A percentile compares a stretch with the other conserved stretches of the same genome.
Evolutionary conservation across 2,113 vertebrate species (phyloP).

Genomic region (Triplophysa tibetana): DNA sequence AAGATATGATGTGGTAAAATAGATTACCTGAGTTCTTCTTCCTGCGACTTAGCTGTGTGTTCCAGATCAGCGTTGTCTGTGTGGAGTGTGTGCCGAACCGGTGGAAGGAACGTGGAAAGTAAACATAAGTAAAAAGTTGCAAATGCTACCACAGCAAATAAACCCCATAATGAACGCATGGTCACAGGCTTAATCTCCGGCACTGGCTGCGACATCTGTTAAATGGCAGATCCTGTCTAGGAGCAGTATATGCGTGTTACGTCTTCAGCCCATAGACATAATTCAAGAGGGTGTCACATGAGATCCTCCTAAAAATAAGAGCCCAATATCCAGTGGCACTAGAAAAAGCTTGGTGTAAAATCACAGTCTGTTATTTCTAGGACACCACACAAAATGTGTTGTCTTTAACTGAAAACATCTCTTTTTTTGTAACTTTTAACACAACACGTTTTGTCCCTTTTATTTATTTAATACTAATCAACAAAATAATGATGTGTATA

Average conservation of each 20-base stretch:
- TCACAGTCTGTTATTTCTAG: no score
- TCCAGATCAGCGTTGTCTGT: not conserved
- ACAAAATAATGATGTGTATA: no score
- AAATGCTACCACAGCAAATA: conserved; percentile 64
- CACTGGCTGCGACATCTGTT: conserved; percentile 17
- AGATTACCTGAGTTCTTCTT: conserved; percentile 44
- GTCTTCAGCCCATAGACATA: conserved; percentile 29
- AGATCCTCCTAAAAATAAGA: no score
- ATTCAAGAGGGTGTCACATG: conserved; percentile 6
- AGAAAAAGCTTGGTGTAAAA: no score
- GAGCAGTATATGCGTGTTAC: conserved; percentile 25
- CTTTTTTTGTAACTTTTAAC: no score
- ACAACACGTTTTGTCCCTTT: no score
- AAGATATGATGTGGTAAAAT: not conserved
- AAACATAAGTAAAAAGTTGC: conserved; percentile 75
- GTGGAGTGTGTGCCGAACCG: conserved; percentile 49
- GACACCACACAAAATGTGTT: no score
- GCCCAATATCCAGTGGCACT: no score
- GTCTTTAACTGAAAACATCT: no score
- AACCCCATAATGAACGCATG: conserved; percentile 72
- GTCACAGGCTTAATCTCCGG: conserved; percentile 2
- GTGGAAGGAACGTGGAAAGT: conserved; percentile 70
- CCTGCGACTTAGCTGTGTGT: conserved; percentile 17
- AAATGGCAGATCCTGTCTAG: conserved; percentile 23
- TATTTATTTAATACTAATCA: no score